Evolutionary conservation across 2,797 vertebrate genomes (phyloP).

Genomic region (Microctenopoma steveboyesi): DNA sequence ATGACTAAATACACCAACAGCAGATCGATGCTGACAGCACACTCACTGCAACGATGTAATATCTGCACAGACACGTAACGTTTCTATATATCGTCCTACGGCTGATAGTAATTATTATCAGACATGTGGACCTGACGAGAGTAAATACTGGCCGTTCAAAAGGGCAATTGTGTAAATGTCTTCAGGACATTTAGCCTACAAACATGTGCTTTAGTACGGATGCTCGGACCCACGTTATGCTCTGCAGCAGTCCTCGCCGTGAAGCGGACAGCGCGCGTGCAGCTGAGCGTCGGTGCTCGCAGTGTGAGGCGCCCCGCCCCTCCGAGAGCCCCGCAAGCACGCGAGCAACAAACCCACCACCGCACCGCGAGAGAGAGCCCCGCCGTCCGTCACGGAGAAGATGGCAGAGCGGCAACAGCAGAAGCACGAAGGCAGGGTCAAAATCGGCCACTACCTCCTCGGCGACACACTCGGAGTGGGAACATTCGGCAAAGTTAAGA

Average conservation of each 20-base stretch:
- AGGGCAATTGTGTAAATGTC: no score
- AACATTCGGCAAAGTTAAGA: constrained; percentile 99
- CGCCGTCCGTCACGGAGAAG: constrained; percentile 74
- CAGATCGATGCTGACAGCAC: no score
- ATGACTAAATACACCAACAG: no score
- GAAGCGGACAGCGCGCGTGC: background rate
- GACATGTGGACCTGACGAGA: no score
- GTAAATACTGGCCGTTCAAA: no score
- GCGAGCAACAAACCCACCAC: constrained; percentile 52
- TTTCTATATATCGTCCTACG: no score
- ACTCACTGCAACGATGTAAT: no score
- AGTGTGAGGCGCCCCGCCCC: constrained; percentile 61
- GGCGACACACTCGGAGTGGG: constrained; percentile 98
- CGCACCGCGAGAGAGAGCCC: constrained; percentile 52
- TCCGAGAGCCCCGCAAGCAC: constrained; percentile 38
- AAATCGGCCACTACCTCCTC: constrained; percentile 96
- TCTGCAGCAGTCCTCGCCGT: background rate
- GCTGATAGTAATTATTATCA: no score
- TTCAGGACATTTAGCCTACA: no score
- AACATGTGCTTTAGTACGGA: background rate
- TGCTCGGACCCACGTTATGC: background rate
- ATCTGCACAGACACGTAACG: no score
- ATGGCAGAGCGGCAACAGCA: constrained; percentile 94
- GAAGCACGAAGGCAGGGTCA: constrained; percentile 96
- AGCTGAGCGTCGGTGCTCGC: background rate